phyloP scores from a whole-genome alignment of 53 echinoderm and acorn worm species.

The Pentamera pediparva region DNA sequence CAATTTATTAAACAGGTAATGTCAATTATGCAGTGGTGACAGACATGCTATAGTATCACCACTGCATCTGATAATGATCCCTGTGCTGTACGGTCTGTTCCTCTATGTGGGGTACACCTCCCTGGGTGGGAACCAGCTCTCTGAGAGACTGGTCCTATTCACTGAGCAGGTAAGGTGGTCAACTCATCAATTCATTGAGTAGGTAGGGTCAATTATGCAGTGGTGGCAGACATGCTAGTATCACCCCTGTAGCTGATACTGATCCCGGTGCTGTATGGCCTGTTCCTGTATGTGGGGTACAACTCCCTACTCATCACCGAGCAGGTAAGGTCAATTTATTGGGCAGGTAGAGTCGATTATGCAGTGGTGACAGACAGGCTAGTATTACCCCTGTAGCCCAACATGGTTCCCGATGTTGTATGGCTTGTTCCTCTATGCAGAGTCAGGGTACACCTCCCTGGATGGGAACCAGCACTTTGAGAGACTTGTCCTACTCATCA shows the following conservation, averaged over 20 bases:
- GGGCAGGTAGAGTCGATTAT: too few relatives aligned
- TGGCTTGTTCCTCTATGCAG: constrained; percentile 79
- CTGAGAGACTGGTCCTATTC: constrained; percentile 85
- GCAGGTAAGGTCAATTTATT: constrained; percentile 50
- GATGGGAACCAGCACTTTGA: constrained; percentile 98
- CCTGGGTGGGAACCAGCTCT: constrained; percentile 93
- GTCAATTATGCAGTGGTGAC: not conserved
- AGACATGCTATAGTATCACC: constrained; percentile 45
- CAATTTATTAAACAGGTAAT: too few relatives aligned
- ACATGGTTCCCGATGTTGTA: constrained; percentile 84
- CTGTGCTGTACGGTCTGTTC: constrained; percentile 91
- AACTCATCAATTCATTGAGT: too few relatives aligned
- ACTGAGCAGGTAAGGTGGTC: constrained; percentile 76
- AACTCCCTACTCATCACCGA: constrained; percentile 87
- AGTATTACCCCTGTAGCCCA: constrained; percentile 88
- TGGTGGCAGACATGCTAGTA: not conserved
- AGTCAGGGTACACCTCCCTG: constrained; percentile 73
- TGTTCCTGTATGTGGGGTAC: constrained; percentile 93
- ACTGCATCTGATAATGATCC: constrained; percentile 89
- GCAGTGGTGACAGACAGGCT: not conserved
- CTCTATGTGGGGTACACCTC: constrained; percentile 92
- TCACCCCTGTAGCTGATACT: constrained; percentile 92
- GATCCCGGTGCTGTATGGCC: constrained; percentile 85
- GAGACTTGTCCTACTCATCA: constrained; percentile 77
- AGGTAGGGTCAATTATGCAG: not conserved